A percentile compares a stretch with the other conserved stretches of the same genome.
phyloP scores from a whole-genome alignment of 2,888 invertebrate species.

The Netelia virgata region DNA sequence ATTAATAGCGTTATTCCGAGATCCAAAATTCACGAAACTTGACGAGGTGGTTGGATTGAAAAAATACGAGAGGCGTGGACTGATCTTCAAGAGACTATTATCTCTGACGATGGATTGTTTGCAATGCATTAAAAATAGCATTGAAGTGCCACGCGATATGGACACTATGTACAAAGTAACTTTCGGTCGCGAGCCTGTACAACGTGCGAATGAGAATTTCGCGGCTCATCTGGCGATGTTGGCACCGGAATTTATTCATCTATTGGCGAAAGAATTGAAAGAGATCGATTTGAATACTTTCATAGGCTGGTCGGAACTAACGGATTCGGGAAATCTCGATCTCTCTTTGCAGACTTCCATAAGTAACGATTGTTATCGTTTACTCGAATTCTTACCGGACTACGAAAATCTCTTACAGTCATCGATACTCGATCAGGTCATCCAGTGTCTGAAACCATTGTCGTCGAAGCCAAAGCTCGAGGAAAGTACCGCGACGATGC shows the following conservation, averaged over 20 bases:
- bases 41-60: slow-evolving; percentile 59
- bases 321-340: slow-evolving; percentile 74
- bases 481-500: slow-evolving; percentile 55
- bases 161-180: slow-evolving; percentile 77
- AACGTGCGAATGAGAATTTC: slow-evolving; percentile 67
- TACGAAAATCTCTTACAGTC: slow-evolving; percentile 69
- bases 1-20: slow-evolving; percentile 72
- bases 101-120: slow-evolving; percentile 72
- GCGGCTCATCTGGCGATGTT: slow-evolving; percentile 67
- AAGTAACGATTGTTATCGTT: slow-evolving; percentile 77
- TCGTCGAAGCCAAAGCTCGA: slow-evolving; percentile 74
- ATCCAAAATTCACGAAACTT: slow-evolving; percentile 70
- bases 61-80: slow-evolving; percentile 73
- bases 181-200: slow-evolving; percentile 73
- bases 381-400: slow-evolving; percentile 73
- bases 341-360: slow-evolving; percentile 79
- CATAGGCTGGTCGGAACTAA: slow-evolving; percentile 79
- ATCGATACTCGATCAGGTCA: slow-evolving; percentile 65
- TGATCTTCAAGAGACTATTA: slow-evolving; percentile 75
- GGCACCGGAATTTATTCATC: slow-evolving; percentile 71
- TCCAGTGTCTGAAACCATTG: slow-evolving; percentile 76
- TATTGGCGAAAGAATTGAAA: slow-evolving; percentile 77
- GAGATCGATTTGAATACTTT: slow-evolving; percentile 78
- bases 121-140: slow-evolving; percentile 36
- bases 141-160: slow-evolving; percentile 16